Conservation (phyloP, 2,888 invertebrate genomes). For the Bhutanitis thaidina region DNA sequence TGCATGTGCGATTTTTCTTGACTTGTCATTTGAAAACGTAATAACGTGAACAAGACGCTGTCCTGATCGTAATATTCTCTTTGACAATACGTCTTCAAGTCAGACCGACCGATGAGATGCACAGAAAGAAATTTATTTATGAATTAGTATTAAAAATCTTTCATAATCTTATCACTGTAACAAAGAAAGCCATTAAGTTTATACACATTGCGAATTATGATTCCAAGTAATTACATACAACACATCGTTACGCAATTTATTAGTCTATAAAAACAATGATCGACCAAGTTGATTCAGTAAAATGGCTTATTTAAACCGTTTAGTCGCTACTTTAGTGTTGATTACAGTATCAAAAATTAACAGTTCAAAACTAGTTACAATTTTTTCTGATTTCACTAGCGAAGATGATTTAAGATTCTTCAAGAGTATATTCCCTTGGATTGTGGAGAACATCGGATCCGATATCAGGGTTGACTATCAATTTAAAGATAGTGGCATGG, state of each 20-base stretch:
- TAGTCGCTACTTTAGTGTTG: not conserved
- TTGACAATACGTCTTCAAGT: too few species aligned
- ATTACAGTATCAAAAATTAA: not conserved
- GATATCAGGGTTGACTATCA: slow-evolving; percentile 30
- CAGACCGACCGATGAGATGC: too few species aligned
- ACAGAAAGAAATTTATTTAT: too few species aligned
- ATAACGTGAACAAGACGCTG: too few species aligned
- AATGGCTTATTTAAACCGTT: slow-evolving; percentile 7
- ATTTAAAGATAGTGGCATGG: slow-evolving; percentile 30
- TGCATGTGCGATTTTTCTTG: too few species aligned
- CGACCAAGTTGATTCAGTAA: not conserved
- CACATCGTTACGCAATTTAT: not conserved
- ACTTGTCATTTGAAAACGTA: too few species aligned
- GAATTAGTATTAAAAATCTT: too few species aligned
- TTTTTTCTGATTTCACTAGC: slow-evolving; percentile 35
- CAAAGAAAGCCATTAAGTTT: not conserved
- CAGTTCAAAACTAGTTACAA: slow-evolving; percentile 17
- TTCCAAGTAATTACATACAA: not conserved
- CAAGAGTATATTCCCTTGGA: slow-evolving; percentile 31
- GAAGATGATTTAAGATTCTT: slow-evolving; percentile 33
- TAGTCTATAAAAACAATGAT: slow-evolving; percentile 13
- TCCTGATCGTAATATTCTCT: too few species aligned
- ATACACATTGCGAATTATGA: not conserved
- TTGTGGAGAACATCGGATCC: slow-evolving; percentile 33
- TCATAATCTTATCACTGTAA: too few species aligned